Evolutionary conservation across 2,113 vertebrate species (phyloP).

Genomic region (Capricornis sumatraensis): DNA sequence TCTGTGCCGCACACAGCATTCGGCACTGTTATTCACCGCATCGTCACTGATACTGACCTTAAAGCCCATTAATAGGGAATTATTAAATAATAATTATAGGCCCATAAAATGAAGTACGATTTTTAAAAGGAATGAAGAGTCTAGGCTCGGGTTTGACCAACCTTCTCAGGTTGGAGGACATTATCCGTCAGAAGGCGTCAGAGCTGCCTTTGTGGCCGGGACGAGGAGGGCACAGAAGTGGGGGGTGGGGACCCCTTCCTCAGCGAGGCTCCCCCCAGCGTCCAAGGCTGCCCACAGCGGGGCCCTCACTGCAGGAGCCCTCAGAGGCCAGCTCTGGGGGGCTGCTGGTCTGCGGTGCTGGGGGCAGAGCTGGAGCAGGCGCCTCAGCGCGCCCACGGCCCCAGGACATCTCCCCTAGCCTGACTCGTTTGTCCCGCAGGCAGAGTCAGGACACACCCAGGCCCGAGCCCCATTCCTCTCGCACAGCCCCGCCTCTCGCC

Average conservation of each 20-base stretch:
- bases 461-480: rapidly evolving
- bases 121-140: background rate
- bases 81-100: background rate
- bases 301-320: background rate
- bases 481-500: rapidly evolving
- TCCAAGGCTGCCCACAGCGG: background rate
- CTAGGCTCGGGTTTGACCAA: background rate
- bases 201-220: rapidly evolving
- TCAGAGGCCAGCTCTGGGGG: background rate
- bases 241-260: background rate
- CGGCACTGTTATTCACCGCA: background rate
- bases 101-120: background rate
- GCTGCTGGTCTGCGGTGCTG: background rate
- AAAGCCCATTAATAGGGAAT: background rate
- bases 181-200: rapidly evolving
- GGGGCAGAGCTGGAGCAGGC: background rate
- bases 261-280: background rate
- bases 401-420: background rate
- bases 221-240: background rate
- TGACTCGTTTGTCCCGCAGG: no score
- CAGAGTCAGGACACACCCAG: background rate
- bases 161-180: background rate
- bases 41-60: background rate
- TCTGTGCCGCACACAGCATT: no score
- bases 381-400: rapidly evolving